A percentile compares a stretch with the other conserved stretches of the same genome.
These are phyloP conservation scores for Osmerus mordax DNA, from an alignment of 2,113 vertebrate genomes.

Conservation along the genomic window DNA sequence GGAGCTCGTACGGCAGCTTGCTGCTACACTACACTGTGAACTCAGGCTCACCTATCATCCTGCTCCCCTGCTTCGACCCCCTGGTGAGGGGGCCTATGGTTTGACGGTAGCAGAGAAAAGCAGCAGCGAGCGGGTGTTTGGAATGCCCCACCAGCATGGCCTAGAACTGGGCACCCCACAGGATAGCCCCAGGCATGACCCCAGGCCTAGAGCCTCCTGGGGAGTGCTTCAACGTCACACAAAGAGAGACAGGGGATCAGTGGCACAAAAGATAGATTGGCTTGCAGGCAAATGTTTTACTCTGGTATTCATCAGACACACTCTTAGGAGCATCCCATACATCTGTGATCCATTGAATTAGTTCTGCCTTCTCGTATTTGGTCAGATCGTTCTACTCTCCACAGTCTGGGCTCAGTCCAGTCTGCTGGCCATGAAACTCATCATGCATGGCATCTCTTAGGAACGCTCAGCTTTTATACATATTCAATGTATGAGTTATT, in stretches of 20 bases:
- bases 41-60: background rate
- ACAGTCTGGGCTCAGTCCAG: constrained; percentile 41
- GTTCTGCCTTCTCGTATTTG: constrained; percentile 57
- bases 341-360: constrained; percentile 69
- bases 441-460: constrained; percentile 49
- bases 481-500: constrained; percentile 55
- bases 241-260: constrained; percentile 4
- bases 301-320: constrained; percentile 65
- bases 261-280: constrained; percentile 31
- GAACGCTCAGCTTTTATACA: constrained; percentile 46
- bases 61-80: background rate
- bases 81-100: background rate
- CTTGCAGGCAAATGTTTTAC: constrained; percentile 52
- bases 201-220: constrained; percentile 51
- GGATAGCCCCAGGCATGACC: constrained; percentile 56
- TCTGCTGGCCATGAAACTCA: constrained; percentile 37
- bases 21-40: too few species aligned
- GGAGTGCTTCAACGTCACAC: background rate
- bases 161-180: constrained; percentile 64
- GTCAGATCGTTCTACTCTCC: constrained; percentile 51
- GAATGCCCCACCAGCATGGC: constrained; percentile 40
- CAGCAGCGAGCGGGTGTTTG: constrained; percentile 7
- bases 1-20: too few species aligned
- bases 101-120: too few species aligned
- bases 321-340: constrained; percentile 53